Evolutionary conservation across 2,888 invertebrate genomes (phyloP), one percentile per base, ranked within the genome.

Genomic region (Bellardia bayeri): DNA sequence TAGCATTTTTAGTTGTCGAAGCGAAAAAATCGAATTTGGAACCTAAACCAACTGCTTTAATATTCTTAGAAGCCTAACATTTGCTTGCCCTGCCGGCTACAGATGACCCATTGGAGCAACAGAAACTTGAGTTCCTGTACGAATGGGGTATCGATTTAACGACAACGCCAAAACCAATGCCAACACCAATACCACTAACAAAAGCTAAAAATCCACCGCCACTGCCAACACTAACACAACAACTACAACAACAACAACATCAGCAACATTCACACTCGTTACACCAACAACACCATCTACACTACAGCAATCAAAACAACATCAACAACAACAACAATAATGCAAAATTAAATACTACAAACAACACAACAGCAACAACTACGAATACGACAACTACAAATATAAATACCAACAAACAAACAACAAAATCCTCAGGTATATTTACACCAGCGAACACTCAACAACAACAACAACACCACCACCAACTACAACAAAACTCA

Each of bases 31-130:
- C 97, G 91, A 97, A 98, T 94, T 95, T 97, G 94, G 98, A 98
- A 94, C 97, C 97, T 91, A 98, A 98, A 95, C 98, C 97, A 90
- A 97, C 98, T 91, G 97, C 98, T 90, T 95, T 97, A 89, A 97
- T 98, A 94, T 98, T 98, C 94, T 94, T 98, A 94, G 97, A 98
- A 95, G 97, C 97, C 96, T 97, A 97, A 97, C 97, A 97, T 96
- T 96, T 96, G 96, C 96, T 96, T 94, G 96, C 96, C 96, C 96
- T 96, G 96, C 96, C 96, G 96, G 96, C 96, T 96, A 86, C 86
- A 37, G 93, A 94, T 91, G 93, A 94, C 91, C 93, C 93, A 90
- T 90, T 92, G 90, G 91, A 92, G 91, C 92, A 91, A 91, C 92
- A 92, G 90, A 92, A 92, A 90, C 90, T 92, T 68, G 91, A 92